Conservation (phyloP, 2,888 invertebrate genomes). For the Polymixis lichenea region DNA sequence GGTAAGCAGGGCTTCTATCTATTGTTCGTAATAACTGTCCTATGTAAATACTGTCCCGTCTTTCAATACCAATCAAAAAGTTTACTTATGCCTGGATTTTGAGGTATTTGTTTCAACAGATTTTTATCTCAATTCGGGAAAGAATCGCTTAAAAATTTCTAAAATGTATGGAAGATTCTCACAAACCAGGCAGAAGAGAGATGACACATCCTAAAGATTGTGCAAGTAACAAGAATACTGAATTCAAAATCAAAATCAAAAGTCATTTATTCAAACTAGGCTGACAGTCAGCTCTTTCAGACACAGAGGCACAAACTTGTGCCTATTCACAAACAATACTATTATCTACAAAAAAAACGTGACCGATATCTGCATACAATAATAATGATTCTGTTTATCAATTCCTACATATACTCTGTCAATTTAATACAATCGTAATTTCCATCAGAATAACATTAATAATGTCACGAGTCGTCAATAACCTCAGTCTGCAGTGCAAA, state of each 20-base stretch:
- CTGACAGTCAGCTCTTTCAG: no score
- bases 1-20: neutral
- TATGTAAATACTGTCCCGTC: slow-evolving; percentile 13
- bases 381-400: slow-evolving; percentile 11
- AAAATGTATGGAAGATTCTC: neutral
- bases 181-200: neutral
- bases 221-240: neutral
- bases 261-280: no score
- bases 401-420: neutral
- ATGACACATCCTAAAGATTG: neutral
- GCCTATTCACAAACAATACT: neutral
- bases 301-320: no score
- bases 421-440: neutral
- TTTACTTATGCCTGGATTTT: neutral
- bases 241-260: no score
- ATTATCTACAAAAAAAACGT: slow-evolving; percentile 9
- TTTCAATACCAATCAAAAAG: slow-evolving; percentile 25
- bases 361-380: slow-evolving; percentile 31
- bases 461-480: slow-evolving; percentile 2
- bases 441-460: slow-evolving; percentile 3
- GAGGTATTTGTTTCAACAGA: neutral
- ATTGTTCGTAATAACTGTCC: neutral
- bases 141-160: neutral
- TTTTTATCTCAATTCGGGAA: neutral
- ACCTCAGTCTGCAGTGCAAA: slow-evolving; percentile 55